Conservation (phyloP, 2,888 invertebrate species). For the Torymus tubicola region DNA sequence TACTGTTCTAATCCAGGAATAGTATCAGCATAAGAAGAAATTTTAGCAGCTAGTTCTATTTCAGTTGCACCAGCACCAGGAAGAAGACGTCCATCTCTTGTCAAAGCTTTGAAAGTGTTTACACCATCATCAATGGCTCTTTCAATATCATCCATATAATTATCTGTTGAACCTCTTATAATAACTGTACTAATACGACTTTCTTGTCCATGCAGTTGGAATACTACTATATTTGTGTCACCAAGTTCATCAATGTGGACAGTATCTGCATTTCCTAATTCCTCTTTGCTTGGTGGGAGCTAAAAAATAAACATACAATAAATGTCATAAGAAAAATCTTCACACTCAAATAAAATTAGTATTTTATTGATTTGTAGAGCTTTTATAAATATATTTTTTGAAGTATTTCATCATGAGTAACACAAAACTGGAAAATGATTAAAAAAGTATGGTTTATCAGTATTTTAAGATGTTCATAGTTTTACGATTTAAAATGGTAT, state of each 20-base stretch:
- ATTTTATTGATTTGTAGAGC: no score
- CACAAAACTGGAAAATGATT: no score
- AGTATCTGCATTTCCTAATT: constrained; percentile 93
- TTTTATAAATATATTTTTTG: no score
- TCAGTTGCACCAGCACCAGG: constrained; percentile 98
- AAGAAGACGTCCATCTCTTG: constrained; percentile 87
- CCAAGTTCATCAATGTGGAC: constrained; percentile 96
- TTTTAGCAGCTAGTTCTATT: constrained; percentile 92
- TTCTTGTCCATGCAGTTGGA: constrained; percentile 89
- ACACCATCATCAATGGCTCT: constrained; percentile 99
- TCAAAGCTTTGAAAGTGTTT: constrained; percentile 96
- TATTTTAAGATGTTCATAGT: no score
- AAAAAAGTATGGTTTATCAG: no score
- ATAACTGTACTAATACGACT: constrained; percentile 95
- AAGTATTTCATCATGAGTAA: no score
- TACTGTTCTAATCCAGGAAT: constrained; percentile 97
- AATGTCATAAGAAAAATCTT: constrained; percentile 6
- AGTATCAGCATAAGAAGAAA: constrained; percentile 92
- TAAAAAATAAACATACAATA: constrained; percentile 63
- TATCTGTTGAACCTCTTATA: constrained; percentile 96
- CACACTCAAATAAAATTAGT: not conserved
- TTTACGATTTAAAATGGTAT: no score
- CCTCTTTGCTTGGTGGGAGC: constrained; percentile 90
- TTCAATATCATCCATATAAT: constrained; percentile 99
- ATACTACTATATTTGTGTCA: constrained; percentile 95